Evolutionary conservation across 2,797 vertebrate genomes (phyloP), one percentile per base, ranked within the genome.

Genomic region (Lepus oiostolus): DNA sequence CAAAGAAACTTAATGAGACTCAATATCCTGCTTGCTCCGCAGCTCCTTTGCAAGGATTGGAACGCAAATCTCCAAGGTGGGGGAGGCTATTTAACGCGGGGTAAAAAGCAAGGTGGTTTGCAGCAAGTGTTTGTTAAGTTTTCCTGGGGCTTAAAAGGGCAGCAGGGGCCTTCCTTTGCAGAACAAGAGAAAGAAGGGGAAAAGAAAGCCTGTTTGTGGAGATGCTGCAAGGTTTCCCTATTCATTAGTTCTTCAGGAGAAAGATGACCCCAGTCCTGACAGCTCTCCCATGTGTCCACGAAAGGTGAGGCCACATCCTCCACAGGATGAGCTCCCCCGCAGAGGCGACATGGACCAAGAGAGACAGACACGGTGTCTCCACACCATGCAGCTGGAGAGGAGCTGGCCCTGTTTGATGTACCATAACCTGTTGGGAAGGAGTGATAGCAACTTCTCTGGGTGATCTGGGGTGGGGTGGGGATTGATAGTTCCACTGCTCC

Each of bases 71-170:
- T 97, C 96, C 6, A 0, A 72, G 50, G 96, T 54, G 3, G 85
- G 67, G 68, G 83, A 94, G 84, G 94, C 74, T 90, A 74, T 92
- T 79, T 62, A 92, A 94, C 75, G 72, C 0, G 0, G 58, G 74
- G 81, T 63, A 79, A 85, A 94, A 96, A 95, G 93, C 85, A 89
- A 96, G 94, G 96, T 65, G 76, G 88, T 96, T 97, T 92, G 88
- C 65, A 91, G 88, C 81, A 82, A 95, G 72, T 85, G 93, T 96
- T 94, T 86, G 92, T 83, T 93, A 96, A 89, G 76, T 95, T 96
- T 96, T 96, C 62, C 67, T 93, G 92, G 86, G 81, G 81, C 68
- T 96, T 97, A 96, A 96, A 95, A 96, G 90, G 90, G 90, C 88
- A 95, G 92, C 60, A 5, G 95, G 79, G 85, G 93, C 89, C 67